phyloP scores from a whole-genome alignment of 1,140 invertebrate genomes.

The Cherax quadricarinatus region DNA sequence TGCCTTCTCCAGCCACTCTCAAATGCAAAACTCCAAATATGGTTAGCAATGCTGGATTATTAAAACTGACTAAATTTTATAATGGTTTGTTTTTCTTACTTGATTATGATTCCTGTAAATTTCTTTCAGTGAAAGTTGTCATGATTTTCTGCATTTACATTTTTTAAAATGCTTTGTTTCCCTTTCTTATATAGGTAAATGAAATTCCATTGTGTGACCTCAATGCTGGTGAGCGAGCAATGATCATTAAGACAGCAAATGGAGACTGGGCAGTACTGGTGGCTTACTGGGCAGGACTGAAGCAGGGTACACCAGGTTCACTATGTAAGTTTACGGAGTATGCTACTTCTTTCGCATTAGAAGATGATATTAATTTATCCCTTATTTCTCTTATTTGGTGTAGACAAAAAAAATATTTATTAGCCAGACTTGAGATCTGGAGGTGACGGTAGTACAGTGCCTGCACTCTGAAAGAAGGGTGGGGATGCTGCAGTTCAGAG shows the following conservation, averaged over 20 bases:
- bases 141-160: too few species aligned
- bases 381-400: too few species aligned
- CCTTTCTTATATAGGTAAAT: not conserved
- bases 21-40: slow-evolving; percentile 28
- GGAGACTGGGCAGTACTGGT: slow-evolving; percentile 59
- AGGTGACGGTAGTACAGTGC: too few species aligned
- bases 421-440: too few species aligned
- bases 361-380: too few species aligned
- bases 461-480: too few species aligned
- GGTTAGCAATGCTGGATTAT: not conserved
- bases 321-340: slow-evolving; percentile 49
- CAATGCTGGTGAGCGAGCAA: slow-evolving; percentile 54
- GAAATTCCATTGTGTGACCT: slow-evolving; percentile 37
- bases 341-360: not conserved
- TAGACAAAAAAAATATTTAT: too few species aligned
- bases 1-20: slow-evolving; percentile 55
- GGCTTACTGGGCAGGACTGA: slow-evolving; percentile 45
- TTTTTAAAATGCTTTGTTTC: too few species aligned
- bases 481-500: too few species aligned
- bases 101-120: too few species aligned
- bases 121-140: too few species aligned
- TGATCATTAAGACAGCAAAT: slow-evolving; percentile 55
- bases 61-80: not conserved
- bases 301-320: slow-evolving; percentile 41
- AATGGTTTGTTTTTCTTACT: too few species aligned